phyloP scores from a whole-genome alignment of 2,888 invertebrate genomes.

The Falcaria lacertinaria region DNA sequence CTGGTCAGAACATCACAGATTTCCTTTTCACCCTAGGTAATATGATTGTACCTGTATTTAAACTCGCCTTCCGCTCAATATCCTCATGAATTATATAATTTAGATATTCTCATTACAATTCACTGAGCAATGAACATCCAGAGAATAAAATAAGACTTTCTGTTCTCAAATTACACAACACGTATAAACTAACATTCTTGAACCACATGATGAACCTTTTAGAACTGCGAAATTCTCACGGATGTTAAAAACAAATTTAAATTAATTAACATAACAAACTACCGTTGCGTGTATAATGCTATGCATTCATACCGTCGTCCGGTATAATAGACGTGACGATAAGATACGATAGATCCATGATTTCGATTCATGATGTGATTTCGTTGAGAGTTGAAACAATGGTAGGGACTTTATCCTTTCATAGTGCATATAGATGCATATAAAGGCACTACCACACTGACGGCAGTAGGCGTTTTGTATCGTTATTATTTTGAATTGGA shows the following conservation, averaged over 20 bases:
- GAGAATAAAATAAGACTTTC: background rate
- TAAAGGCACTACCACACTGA: background rate
- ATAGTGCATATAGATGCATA: background rate
- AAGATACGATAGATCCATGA: conserved; percentile 16
- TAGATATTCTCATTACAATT: background rate
- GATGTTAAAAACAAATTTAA: conserved; percentile 37
- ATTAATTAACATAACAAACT: conserved; percentile 44
- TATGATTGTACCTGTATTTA: no score
- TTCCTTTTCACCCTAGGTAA: no score
- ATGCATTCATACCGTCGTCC: conserved; percentile 21
- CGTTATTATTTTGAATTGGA: background rate
- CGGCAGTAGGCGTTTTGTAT: background rate
- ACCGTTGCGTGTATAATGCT: conserved; percentile 13
- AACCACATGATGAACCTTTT: conserved; percentile 6
- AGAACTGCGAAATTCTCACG: conserved; percentile 30
- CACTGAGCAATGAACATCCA: background rate
- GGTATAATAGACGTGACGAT: conserved; percentile 15
- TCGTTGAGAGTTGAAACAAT: background rate
- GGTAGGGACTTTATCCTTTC: background rate
- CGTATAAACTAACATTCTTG: background rate
- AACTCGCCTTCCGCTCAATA: no score
- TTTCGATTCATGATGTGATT: conserved; percentile 13
- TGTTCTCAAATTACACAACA: background rate
- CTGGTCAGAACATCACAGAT: no score
- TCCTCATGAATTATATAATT: background rate